phyloP scores from a whole-genome alignment of 2,888 invertebrate genomes.

The Andrena praecox region DNA sequence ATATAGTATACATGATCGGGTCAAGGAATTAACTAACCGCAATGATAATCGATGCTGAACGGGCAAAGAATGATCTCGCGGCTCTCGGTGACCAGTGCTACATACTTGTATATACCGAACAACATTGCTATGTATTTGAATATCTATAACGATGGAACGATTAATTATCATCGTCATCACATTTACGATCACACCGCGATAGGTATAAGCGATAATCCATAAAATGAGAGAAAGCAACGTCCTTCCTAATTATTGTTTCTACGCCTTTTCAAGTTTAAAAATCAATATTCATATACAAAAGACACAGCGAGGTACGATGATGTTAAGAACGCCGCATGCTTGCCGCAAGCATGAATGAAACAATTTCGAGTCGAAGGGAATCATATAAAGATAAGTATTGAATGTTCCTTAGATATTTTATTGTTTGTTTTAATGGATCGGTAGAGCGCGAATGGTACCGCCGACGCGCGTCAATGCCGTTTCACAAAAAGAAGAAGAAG shows the following conservation, averaged over 20 bases:
- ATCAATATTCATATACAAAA: conserved; percentile 52
- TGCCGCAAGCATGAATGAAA: conserved; percentile 35
- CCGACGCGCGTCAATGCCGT: conserved; percentile 48
- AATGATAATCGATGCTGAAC: not conserved
- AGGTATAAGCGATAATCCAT: conserved; percentile 69
- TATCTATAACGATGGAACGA: conserved; percentile 75
- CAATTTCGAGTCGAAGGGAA: conserved; percentile 58
- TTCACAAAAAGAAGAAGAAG: conserved; percentile 23
- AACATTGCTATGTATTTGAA: conserved; percentile 78
- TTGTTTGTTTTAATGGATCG: conserved; percentile 61
- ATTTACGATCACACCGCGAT: conserved; percentile 62
- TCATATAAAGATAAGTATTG: conserved; percentile 64
- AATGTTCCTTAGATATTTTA: conserved; percentile 70
- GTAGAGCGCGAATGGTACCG: conserved; percentile 30
- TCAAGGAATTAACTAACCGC: conserved; percentile 1
- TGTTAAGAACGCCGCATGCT: conserved; percentile 58
- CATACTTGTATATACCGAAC: conserved; percentile 81
- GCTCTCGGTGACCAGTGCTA: conserved; percentile 78
- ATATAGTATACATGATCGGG: conserved; percentile 59
- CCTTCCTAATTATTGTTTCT: conserved; percentile 78
- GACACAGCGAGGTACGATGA: conserved; percentile 54
- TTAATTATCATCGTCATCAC: conserved; percentile 65
- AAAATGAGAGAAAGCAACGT: conserved; percentile 65
- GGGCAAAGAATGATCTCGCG: conserved; percentile 72
- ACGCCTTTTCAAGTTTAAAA: conserved; percentile 70